These are phyloP conservation scores for Mus pahari DNA, from an alignment of 2,113 vertebrate genomes.

Conservation along the genomic window DNA sequence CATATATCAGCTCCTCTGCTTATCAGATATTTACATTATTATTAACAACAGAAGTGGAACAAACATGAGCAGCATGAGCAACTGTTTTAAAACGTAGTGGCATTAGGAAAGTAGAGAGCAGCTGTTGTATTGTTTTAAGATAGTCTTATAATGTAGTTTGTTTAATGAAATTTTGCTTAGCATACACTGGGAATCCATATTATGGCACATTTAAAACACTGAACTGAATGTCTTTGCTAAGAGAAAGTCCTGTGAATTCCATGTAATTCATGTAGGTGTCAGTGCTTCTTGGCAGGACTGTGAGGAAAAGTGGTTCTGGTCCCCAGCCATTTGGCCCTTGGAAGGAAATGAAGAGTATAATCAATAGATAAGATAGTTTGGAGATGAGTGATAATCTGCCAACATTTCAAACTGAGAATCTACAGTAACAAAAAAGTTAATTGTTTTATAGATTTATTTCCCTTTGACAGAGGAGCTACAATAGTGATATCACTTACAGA, in stretches of 20 bases:
- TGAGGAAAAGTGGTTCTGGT: background rate
- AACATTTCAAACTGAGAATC: background rate
- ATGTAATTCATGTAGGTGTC: too few relatives aligned
- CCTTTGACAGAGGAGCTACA: background rate
- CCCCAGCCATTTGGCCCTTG: background rate
- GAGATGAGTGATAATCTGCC: background rate
- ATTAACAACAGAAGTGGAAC: background rate
- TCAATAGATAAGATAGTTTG: background rate
- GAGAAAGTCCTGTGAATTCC: background rate
- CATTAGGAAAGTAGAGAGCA: background rate
- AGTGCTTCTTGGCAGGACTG: too few relatives aligned
- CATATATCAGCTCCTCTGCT: background rate
- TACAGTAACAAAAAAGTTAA: background rate
- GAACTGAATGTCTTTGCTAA: background rate
- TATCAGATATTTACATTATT: background rate
- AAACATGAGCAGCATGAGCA: background rate
- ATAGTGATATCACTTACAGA: background rate
- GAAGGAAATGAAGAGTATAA: background rate
- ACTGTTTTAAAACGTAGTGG: background rate
- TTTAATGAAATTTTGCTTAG: background rate
- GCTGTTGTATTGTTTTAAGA: background rate
- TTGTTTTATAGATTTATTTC: slow-evolving; percentile 37
- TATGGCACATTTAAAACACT: background rate
- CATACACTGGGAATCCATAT: background rate
- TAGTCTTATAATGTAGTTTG: background rate